These are phyloP conservation scores for Chaenogobius annularis DNA, from an alignment of 2,113 vertebrate genomes.

Conservation along the genomic window DNA sequence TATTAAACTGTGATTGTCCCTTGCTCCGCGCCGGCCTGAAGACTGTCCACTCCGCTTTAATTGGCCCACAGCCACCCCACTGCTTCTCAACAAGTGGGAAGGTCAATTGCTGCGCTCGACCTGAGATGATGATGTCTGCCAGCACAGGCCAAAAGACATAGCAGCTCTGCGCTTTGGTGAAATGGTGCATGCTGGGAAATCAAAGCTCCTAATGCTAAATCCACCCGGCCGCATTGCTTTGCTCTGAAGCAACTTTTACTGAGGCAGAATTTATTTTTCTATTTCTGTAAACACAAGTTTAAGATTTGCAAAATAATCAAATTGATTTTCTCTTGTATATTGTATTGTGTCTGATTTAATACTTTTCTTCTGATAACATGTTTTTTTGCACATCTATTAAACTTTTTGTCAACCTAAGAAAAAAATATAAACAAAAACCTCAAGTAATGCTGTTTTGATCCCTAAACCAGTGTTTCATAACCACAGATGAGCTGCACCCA, in stretches of 20 bases:
- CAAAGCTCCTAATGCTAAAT: neutral
- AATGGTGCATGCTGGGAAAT: neutral
- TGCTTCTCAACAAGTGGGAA: constrained; percentile 57
- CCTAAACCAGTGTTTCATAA: neutral
- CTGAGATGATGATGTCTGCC: constrained; percentile 48
- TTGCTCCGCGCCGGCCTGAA: constrained; percentile 36
- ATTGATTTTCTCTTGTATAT: too few species aligned
- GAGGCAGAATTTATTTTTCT: neutral
- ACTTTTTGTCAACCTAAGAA: neutral
- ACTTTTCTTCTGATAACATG: too few species aligned
- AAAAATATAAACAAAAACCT: too few species aligned
- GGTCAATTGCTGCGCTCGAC: constrained; percentile 69
- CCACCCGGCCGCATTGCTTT: neutral
- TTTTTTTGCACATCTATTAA: neutral
- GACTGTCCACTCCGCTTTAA: constrained; percentile 61
- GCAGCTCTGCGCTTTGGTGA: neutral
- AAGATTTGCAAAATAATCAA: too few species aligned
- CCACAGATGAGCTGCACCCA: neutral
- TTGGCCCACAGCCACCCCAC: constrained; percentile 51
- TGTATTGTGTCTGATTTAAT: too few species aligned
- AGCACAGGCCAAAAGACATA: constrained; percentile 42
- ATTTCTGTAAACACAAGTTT: too few species aligned
- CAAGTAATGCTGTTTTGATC: neutral
- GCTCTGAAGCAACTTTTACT: neutral
- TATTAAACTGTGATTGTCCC: constrained; percentile 65